Evolutionary conservation across 1,140 invertebrate species (phyloP).

Genomic region (Drosophila obscura): DNA sequence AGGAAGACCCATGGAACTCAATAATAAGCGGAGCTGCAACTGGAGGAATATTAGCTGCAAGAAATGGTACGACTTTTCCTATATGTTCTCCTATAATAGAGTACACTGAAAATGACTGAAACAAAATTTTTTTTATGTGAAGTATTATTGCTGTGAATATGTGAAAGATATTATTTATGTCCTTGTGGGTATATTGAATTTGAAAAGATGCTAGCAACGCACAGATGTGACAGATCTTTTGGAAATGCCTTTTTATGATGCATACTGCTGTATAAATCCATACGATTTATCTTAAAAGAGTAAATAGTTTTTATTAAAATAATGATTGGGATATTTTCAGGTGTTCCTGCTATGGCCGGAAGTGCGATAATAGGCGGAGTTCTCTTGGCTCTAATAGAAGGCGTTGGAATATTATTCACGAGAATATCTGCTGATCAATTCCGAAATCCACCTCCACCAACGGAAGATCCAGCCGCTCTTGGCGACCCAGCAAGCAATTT

Average conservation of each 20-base stretch:
- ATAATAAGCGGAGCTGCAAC: slow-evolving; percentile 44
- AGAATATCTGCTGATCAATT: slow-evolving; percentile 40
- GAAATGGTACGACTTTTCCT: slow-evolving; percentile 24
- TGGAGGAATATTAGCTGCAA: slow-evolving; percentile 40
- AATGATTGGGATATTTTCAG: background rate
- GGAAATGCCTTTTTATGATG: too few species aligned
- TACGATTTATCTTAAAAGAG: background rate
- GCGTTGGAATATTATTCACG: slow-evolving; percentile 39
- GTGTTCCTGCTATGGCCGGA: slow-evolving; percentile 40
- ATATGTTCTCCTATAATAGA: too few species aligned
- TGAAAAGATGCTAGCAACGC: too few species aligned
- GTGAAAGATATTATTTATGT: too few species aligned
- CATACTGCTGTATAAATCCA: background rate
- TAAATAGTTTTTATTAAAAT: background rate
- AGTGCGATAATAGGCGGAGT: slow-evolving; percentile 36
- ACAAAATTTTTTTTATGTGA: too few species aligned
- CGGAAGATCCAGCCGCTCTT: slow-evolving; percentile 32
- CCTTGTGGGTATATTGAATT: too few species aligned
- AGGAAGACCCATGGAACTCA: slow-evolving; percentile 42
- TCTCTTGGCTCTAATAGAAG: slow-evolving; percentile 34
- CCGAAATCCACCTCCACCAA: slow-evolving; percentile 30
- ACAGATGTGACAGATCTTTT: too few species aligned
- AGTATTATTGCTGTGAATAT: too few species aligned
- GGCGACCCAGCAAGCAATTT: slow-evolving; percentile 29
- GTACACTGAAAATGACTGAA: too few species aligned